Conservation (phyloP, 1,140 invertebrate species). For the Achatina immaculata region DNA sequence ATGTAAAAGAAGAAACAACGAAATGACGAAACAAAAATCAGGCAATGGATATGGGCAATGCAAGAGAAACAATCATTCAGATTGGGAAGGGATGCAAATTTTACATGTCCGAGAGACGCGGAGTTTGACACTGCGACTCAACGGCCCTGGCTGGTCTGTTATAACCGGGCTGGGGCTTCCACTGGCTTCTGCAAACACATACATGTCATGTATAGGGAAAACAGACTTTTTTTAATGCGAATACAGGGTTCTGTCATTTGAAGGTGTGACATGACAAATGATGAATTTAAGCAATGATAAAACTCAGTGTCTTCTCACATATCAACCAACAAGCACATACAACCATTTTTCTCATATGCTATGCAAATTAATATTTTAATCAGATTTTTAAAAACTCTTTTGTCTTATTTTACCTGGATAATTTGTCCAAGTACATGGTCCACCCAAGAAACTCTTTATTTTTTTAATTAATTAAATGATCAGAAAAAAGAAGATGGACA, state of each 20-base stretch:
- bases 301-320: no score
- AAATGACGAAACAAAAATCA: background rate
- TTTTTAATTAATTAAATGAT: no score
- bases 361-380: no score
- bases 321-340: no score
- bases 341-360: no score
- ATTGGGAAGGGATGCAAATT: constrained; percentile 30
- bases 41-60: constrained; percentile 13
- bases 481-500: no score
- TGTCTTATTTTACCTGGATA: no score
- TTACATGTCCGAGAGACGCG: constrained; percentile 69
- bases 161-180: constrained; percentile 64
- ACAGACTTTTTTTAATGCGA: no score
- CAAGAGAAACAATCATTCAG: constrained; percentile 16
- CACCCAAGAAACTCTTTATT: no score
- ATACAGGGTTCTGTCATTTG: background rate
- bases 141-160: constrained; percentile 65
- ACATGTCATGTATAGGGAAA: background rate
- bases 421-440: no score
- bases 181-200: constrained; percentile 64
- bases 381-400: no score
- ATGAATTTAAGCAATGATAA: no score
- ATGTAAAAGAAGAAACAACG: background rate
- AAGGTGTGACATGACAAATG: background rate
- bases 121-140: constrained; percentile 68